Percentiles rank a stretch among this genome's conserved stretches.
Conservation (phyloP, 2,113 vertebrate species). For the Pseudolaguvia tuberculata region DNA sequence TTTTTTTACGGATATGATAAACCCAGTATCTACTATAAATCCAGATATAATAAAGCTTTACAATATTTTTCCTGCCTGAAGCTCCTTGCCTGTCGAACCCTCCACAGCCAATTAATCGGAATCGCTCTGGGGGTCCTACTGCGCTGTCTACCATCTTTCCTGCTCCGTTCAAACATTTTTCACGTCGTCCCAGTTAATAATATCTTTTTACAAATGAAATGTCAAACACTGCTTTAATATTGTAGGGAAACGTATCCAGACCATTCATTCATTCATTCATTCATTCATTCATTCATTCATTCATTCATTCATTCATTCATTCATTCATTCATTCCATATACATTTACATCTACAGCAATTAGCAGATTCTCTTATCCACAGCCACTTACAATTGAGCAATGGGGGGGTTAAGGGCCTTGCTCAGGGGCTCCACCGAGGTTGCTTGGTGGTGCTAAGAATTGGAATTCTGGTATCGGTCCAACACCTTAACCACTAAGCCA, state of each 20-base stretch:
- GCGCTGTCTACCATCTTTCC: constrained; percentile 4
- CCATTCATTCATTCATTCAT: too few relatives aligned
- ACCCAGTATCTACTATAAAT: not conserved
- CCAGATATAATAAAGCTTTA: constrained; percentile 25
- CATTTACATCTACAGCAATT: too few relatives aligned
- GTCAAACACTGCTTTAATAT: not conserved
- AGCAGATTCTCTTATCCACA: too few relatives aligned
- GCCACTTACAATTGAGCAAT: too few relatives aligned
- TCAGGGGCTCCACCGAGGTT: too few relatives aligned
- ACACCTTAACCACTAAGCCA: too few relatives aligned
- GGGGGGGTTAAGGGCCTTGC: too few relatives aligned
- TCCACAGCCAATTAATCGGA: constrained; percentile 20
- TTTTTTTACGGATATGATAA: not conserved
- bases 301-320: too few relatives aligned
- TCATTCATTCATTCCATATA: too few relatives aligned
- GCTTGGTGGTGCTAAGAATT: too few relatives aligned
- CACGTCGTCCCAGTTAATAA: constrained; percentile 15
- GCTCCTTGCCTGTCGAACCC: constrained; percentile 23
- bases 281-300: too few relatives aligned
- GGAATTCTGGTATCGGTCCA: too few relatives aligned
- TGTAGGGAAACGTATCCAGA: not conserved
- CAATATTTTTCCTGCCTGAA: constrained; percentile 6
- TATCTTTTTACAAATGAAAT: not conserved
- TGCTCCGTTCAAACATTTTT: constrained; percentile 5
- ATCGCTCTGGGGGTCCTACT: not conserved